phyloP scores from a whole-genome alignment of 2,113 vertebrate species.

The Desmodus rotundus region DNA sequence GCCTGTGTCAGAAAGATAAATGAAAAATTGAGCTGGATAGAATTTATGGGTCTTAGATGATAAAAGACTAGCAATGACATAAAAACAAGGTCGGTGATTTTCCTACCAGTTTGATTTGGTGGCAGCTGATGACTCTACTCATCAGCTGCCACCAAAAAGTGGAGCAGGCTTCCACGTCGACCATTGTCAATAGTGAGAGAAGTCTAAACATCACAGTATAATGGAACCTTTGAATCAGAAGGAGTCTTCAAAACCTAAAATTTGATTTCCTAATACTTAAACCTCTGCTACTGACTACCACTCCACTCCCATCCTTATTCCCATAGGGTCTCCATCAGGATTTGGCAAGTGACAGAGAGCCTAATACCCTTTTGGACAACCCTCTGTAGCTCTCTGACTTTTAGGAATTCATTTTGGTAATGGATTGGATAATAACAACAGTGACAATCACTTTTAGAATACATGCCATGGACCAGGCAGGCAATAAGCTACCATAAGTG shows the following conservation, averaged over 20 bases:
- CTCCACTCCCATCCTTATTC: fast-evolving
- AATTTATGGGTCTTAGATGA: not conserved
- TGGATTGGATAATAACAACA: not conserved
- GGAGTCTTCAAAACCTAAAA: not conserved
- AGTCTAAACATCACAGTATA: not conserved
- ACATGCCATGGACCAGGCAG: not conserved
- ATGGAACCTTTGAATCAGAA: not conserved
- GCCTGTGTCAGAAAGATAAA: not conserved
- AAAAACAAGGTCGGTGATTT: not conserved
- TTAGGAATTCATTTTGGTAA: not conserved
- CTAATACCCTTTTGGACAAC: not conserved
- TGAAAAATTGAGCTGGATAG: not conserved
- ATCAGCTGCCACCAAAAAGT: too few species aligned
- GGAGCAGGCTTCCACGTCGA: not conserved
- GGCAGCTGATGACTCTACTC: not conserved
- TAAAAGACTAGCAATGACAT: not conserved
- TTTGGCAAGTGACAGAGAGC: not conserved
- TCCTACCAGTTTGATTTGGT: not conserved
- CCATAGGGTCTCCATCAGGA: not conserved
- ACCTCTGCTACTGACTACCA: not conserved
- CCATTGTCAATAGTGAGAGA: not conserved
- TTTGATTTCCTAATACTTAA: not conserved
- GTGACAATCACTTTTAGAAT: not conserved
- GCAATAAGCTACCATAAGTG: not conserved
- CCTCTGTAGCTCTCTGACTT: not conserved